Evolutionary conservation across 2,797 vertebrate species (phyloP).

Genomic region (Epinephelus malabaricus): DNA sequence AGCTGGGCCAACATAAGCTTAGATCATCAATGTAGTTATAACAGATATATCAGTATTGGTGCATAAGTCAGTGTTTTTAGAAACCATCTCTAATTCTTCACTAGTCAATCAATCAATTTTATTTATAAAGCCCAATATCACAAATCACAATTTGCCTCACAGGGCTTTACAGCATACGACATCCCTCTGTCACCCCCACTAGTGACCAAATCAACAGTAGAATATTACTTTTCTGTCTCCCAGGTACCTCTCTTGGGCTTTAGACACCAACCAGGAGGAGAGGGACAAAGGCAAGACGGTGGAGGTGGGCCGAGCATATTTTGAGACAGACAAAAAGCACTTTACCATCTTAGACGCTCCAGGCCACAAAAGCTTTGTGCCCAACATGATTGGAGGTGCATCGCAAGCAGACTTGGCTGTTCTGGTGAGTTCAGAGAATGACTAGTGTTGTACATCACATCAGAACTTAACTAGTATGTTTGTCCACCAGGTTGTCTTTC

Average conservation of each 20-base stretch:
- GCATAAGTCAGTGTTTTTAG: neutral
- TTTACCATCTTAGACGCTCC: constrained; percentile 99
- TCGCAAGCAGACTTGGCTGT: constrained; percentile 98
- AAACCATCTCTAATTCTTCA: neutral
- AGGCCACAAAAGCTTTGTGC: constrained; percentile 98
- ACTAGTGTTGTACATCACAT: too few species aligned
- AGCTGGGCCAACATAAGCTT: neutral
- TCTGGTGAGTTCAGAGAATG: constrained; percentile 87
- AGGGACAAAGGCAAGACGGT: constrained; percentile 98
- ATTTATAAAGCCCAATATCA: too few species aligned
- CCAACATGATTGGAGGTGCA: constrained; percentile 98
- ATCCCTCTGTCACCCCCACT: too few species aligned
- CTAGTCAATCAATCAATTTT: too few species aligned
- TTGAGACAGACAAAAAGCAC: constrained; percentile 98
- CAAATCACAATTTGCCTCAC: too few species aligned
- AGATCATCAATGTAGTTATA: neutral
- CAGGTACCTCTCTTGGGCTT: constrained; percentile 98
- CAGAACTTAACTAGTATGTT: too few species aligned
- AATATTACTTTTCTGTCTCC: neutral
- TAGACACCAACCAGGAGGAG: constrained; percentile 99
- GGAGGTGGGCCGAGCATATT: constrained; percentile 97
- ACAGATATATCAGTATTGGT: neutral
- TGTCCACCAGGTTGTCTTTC: too few species aligned
- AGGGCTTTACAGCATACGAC: too few species aligned
- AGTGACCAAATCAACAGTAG: neutral